Percentiles rank a stretch among this genome's conserved stretches.
Conservation (phyloP, 2,888 invertebrate species). For the Melangyna quadrimaculata region DNA sequence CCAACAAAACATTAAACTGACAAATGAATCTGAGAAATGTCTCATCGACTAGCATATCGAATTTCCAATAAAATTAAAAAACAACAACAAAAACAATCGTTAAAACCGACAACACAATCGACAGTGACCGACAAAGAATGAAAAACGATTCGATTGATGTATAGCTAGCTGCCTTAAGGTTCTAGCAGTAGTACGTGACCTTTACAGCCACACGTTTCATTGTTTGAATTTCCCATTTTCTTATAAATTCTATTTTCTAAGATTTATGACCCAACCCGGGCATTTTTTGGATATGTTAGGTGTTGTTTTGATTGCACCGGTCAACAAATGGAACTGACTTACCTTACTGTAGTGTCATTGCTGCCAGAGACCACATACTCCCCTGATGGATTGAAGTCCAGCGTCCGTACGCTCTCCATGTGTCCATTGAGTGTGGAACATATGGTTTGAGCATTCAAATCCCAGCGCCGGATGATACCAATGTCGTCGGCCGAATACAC, state of each 20-base stretch:
- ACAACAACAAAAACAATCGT: neutral
- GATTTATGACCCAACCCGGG: slow-evolving; percentile 57
- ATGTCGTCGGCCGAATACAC: slow-evolving; percentile 97
- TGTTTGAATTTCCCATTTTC: slow-evolving; percentile 40
- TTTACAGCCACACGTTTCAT: slow-evolving; percentile 60
- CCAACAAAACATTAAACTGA: slow-evolving; percentile 24
- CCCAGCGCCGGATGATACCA: slow-evolving; percentile 97
- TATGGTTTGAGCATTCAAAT: slow-evolving; percentile 88
- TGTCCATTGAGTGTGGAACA: slow-evolving; percentile 81
- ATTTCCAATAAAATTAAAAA: slow-evolving; percentile 51
- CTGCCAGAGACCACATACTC: slow-evolving; percentile 97
- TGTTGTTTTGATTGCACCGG: slow-evolving; percentile 40
- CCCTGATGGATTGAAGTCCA: slow-evolving; percentile 98
- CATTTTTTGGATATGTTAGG: slow-evolving; percentile 37
- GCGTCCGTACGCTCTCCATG: slow-evolving; percentile 93
- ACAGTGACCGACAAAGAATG: slow-evolving; percentile 18
- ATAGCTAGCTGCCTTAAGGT: neutral
- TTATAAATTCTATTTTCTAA: slow-evolving; percentile 17
- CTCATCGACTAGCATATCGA: slow-evolving; percentile 62
- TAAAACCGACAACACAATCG: slow-evolving; percentile 56
- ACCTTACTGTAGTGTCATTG: slow-evolving; percentile 88
- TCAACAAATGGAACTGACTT: slow-evolving; percentile 64
- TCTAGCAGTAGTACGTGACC: slow-evolving; percentile 51
- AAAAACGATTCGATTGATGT: slow-evolving; percentile 33
- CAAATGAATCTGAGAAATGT: slow-evolving; percentile 22